Conservation (phyloP, 1,140 invertebrate genomes). For the Lanistes nyassanus region DNA sequence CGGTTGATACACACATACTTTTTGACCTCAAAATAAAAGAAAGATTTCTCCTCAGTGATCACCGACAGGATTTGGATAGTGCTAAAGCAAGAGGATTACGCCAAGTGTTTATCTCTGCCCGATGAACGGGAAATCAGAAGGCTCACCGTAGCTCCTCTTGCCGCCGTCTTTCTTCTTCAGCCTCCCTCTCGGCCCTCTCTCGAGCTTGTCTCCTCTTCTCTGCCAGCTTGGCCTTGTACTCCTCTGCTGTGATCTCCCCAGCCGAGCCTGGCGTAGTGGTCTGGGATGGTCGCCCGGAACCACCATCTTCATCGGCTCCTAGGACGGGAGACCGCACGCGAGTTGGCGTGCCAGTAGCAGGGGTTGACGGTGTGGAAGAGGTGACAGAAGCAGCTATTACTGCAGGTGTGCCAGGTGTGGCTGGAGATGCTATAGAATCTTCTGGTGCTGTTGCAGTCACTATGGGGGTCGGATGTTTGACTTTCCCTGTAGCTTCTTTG, state of each 20-base stretch:
- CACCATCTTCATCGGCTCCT: slow-evolving; percentile 24
- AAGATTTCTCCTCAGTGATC: too few species aligned
- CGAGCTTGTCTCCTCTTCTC: slow-evolving; percentile 60
- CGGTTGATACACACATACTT: too few species aligned
- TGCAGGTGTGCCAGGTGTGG: background rate
- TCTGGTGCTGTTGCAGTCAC: slow-evolving; percentile 17
- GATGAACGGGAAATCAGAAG: background rate
- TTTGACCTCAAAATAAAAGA: too few species aligned
- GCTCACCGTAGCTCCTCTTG: slow-evolving; percentile 53
- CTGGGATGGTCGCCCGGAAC: background rate
- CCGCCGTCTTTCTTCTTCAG: slow-evolving; percentile 57
- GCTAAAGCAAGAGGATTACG: too few species aligned
- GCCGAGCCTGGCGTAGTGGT: slow-evolving; percentile 2
- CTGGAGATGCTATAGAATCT: background rate
- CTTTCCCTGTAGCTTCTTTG: slow-evolving; percentile 6
- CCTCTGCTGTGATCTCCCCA: slow-evolving; percentile 47
- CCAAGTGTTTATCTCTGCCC: too few species aligned
- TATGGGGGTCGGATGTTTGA: background rate
- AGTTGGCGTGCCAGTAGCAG: background rate
- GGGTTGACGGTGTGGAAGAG: slow-evolving; percentile 22
- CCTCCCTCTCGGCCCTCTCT: slow-evolving; percentile 62
- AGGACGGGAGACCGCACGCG: slow-evolving; percentile 22
- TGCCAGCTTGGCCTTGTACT: slow-evolving; percentile 63
- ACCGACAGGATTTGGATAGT: too few species aligned
- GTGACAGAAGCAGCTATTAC: slow-evolving; percentile 14